These are phyloP conservation scores for Linurgus olivaceus DNA, from an alignment of 2,797 vertebrate species.

Conservation along the genomic window DNA sequence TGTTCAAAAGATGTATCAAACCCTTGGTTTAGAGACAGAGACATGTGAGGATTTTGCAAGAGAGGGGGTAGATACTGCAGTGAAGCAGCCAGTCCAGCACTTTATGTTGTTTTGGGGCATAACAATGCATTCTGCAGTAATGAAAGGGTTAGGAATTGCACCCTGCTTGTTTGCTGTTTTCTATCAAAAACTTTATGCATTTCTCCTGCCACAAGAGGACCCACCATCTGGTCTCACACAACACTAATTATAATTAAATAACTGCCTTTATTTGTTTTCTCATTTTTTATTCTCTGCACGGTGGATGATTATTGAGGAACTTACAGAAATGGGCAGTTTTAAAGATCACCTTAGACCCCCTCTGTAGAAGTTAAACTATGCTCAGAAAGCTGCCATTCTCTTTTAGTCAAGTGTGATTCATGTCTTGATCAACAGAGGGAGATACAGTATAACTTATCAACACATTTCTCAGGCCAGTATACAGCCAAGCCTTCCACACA, in stretches of 20 bases:
- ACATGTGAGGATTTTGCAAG: not conserved
- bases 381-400: not conserved
- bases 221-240: rapidly evolving
- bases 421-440: not conserved
- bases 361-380: not conserved
- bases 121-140: not conserved
- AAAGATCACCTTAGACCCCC: not conserved
- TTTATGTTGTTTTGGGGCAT: not conserved
- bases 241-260: not conserved
- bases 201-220: not conserved
- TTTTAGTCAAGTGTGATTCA: not conserved
- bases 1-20: not conserved
- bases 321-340: not conserved
- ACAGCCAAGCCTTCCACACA: not conserved
- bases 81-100: not conserved
- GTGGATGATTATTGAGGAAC: not conserved
- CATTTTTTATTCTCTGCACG: not conserved
- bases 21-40: not conserved
- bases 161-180: not conserved
- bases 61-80: not conserved
- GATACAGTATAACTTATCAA: not conserved
- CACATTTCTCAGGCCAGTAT: not conserved
- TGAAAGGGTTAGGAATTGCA: not conserved
- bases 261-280: not conserved
- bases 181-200: not conserved